Conservation (phyloP, 2,113 vertebrate species). For the Oreamnos americanus region DNA sequence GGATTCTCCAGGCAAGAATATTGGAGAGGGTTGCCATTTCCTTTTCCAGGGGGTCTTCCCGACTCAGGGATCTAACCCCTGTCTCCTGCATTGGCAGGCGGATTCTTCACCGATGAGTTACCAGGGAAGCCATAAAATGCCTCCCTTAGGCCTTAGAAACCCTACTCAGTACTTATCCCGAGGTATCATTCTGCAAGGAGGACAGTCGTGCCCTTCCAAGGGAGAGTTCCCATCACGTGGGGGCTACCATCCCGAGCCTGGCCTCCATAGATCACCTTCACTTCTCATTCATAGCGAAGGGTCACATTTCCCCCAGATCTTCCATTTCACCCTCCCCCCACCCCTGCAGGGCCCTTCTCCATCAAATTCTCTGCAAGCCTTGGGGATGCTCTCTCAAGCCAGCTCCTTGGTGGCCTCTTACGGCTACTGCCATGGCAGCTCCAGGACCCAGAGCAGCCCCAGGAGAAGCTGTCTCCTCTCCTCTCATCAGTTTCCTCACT, state of each 20-base stretch:
- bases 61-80: not conserved
- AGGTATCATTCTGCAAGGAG: no score
- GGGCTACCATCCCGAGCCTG: not conserved
- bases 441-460: not conserved
- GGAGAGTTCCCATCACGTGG: not conserved
- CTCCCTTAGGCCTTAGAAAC: not conserved
- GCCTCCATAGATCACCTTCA: not conserved
- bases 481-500: no score
- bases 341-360: fast-evolving
- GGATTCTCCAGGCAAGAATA: not conserved
- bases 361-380: no score
- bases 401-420: not conserved
- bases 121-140: not conserved
- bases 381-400: not conserved
- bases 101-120: not conserved
- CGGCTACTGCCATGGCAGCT: fast-evolving
- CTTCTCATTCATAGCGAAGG: not conserved
- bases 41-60: not conserved
- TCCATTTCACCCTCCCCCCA: fast-evolving
- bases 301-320: not conserved
- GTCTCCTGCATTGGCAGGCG: not conserved
- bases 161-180: fast-evolving
- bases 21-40: not conserved
- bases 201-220: not conserved
- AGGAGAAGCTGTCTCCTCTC: not conserved